Percentiles rank a stretch among this genome's conserved stretches.
Evolutionary conservation across 2,888 invertebrate species (phyloP).

Genomic region (Fragum whitleyi): DNA sequence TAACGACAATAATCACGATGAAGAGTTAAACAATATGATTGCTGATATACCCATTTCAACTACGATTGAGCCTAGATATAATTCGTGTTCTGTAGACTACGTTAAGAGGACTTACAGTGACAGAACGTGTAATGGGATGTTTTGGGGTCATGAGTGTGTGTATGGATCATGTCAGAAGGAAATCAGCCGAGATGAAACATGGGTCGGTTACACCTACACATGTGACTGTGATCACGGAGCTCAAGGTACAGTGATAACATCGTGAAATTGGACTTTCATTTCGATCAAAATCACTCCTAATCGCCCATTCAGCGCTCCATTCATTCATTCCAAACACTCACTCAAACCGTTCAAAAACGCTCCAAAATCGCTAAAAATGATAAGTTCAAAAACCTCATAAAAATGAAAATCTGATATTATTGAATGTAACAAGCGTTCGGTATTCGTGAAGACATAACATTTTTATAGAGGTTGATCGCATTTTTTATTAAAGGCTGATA

Average conservation of each 20-base stretch:
- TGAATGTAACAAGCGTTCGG: too few relatives aligned
- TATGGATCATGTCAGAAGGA: conserved; percentile 45
- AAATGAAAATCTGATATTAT: too few relatives aligned
- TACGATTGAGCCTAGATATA: conserved; percentile 34
- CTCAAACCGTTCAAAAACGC: too few relatives aligned
- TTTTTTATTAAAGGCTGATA: too few relatives aligned
- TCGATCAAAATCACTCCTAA: too few relatives aligned
- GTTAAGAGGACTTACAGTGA: conserved; percentile 17
- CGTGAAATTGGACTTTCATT: too few relatives aligned
- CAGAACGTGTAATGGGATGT: conserved; percentile 22
- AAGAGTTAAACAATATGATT: background rate
- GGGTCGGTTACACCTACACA: conserved; percentile 29
- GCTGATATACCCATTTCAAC: background rate
- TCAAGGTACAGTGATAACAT: conserved; percentile 44
- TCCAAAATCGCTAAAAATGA: too few relatives aligned
- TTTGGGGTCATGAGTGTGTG: conserved; percentile 23
- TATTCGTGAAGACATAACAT: too few relatives aligned
- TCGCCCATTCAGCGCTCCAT: too few relatives aligned
- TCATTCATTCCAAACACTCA: too few relatives aligned
- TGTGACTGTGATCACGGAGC: conserved; percentile 56
- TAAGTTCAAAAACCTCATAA: too few relatives aligned
- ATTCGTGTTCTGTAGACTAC: conserved; percentile 36
- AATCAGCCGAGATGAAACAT: conserved; percentile 25
- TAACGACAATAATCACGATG: background rate
- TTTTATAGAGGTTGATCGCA: too few relatives aligned